These are phyloP conservation scores for Mesoclemmys tuberculata DNA, from an alignment of 2,113 vertebrate genomes.

Conservation along the genomic window DNA sequence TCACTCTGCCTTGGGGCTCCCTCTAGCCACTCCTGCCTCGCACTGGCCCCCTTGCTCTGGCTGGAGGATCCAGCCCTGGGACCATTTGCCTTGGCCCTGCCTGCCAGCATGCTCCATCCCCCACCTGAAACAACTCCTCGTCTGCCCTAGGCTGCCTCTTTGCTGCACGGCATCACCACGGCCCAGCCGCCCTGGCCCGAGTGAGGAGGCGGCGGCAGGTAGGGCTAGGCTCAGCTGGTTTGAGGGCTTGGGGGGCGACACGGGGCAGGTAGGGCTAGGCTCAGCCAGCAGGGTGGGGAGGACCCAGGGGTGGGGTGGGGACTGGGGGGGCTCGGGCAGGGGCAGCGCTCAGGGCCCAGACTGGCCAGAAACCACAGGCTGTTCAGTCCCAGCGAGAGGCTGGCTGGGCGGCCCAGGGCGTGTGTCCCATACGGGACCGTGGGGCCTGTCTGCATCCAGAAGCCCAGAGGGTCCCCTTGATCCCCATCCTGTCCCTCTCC, in stretches of 20 bases:
- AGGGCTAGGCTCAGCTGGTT: conserved; percentile 17
- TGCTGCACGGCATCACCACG: neutral
- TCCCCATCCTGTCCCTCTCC: too few relatives aligned
- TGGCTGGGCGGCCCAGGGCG: neutral
- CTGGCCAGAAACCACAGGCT: neutral
- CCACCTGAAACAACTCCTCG: neutral
- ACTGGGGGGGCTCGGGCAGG: neutral
- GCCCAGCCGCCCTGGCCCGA: conserved; percentile 14
- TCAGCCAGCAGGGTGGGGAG: neutral
- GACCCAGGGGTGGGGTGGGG: neutral
- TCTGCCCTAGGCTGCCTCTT: conserved; percentile 74
- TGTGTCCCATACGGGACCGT: neutral
- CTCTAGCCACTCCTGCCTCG: neutral
- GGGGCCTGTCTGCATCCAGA: neutral
- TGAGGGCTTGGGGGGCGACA: conserved; percentile 22
- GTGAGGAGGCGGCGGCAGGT: conserved; percentile 83
- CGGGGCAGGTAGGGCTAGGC: conserved; percentile 75
- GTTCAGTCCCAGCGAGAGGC: neutral
- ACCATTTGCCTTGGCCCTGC: neutral
- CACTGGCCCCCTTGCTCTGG: neutral
- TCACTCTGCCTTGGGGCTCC: neutral
- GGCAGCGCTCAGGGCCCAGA: neutral
- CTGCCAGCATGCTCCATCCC: neutral
- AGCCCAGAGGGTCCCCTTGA: neutral
- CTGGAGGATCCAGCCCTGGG: neutral